Conservation (phyloP, 2,113 vertebrate species). For the Aleadryas rufinucha region DNA sequence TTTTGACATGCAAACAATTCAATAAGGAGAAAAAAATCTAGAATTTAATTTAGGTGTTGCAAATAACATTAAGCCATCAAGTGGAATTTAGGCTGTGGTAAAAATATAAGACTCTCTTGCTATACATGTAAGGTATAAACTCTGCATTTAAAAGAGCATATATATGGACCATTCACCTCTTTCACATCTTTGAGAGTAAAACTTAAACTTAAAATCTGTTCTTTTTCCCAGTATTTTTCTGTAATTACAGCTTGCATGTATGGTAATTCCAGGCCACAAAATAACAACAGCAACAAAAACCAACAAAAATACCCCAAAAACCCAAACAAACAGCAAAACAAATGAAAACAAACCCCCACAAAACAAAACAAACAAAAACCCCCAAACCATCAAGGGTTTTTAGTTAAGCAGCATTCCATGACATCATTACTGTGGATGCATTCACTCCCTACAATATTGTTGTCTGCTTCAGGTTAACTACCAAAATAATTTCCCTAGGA, state of each 20-base stretch:
- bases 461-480: conserved; percentile 81
- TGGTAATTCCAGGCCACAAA: background rate
- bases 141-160: background rate
- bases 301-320: background rate
- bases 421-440: conserved; percentile 79
- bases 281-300: background rate
- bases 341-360: background rate
- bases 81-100: conserved; percentile 1
- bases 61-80: conserved; percentile 64
- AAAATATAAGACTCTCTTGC: background rate
- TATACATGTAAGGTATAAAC: background rate
- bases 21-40: background rate
- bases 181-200: background rate
- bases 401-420: conserved; percentile 72
- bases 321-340: background rate
- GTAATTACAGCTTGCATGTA: background rate
- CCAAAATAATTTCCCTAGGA: conserved; percentile 80
- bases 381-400: background rate
- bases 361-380: fast-evolving
- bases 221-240: background rate
- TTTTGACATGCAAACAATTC: conserved; percentile 26
- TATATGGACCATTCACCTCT: background rate
- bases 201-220: background rate
- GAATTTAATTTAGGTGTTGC: conserved; percentile 58
- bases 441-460: conserved; percentile 74